A percentile compares a stretch with the other conserved stretches of the same genome.
Evolutionary conservation across 2,888 invertebrate species (phyloP).

Genomic region (Lathronympha strigana): DNA sequence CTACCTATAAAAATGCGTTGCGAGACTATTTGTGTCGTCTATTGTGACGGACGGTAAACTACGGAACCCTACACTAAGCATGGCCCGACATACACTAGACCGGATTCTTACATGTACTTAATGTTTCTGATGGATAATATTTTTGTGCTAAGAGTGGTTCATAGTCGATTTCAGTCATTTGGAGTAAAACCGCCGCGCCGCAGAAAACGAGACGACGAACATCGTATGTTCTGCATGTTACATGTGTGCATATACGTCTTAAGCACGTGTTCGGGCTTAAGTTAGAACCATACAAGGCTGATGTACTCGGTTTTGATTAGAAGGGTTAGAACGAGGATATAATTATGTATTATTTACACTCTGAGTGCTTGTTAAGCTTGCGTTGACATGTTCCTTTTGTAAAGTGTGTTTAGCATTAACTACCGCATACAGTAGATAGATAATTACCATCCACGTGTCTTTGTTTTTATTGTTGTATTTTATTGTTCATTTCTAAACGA

Average conservation of each 20-base stretch:
- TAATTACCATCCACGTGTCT: neutral
- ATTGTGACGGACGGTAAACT: too few species aligned
- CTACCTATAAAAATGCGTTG: too few species aligned
- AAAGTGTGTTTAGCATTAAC: too few species aligned
- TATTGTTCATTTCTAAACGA: too few species aligned
- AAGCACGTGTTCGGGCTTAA: conserved; percentile 71
- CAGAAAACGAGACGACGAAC: neutral
- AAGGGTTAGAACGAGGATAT: conserved; percentile 54
- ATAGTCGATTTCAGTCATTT: too few species aligned
- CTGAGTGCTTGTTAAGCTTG: conserved; percentile 25
- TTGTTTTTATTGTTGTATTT: neutral
- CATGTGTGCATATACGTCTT: conserved; percentile 69
- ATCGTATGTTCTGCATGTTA: neutral
- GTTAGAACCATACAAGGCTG: conserved; percentile 54
- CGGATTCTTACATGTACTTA: too few species aligned
- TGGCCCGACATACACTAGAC: too few species aligned
- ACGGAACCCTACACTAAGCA: too few species aligned
- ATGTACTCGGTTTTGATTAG: conserved; percentile 62
- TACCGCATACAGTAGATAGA: neutral
- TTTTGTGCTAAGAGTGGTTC: too few species aligned
- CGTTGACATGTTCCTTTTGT: conserved; percentile 2
- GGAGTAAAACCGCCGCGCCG: neutral
- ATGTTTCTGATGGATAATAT: too few species aligned
- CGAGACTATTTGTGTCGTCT: too few species aligned
- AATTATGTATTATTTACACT: conserved; percentile 36